phyloP scores from a whole-genome alignment of 2,797 vertebrate species.

The Catostomus latipinnis region DNA sequence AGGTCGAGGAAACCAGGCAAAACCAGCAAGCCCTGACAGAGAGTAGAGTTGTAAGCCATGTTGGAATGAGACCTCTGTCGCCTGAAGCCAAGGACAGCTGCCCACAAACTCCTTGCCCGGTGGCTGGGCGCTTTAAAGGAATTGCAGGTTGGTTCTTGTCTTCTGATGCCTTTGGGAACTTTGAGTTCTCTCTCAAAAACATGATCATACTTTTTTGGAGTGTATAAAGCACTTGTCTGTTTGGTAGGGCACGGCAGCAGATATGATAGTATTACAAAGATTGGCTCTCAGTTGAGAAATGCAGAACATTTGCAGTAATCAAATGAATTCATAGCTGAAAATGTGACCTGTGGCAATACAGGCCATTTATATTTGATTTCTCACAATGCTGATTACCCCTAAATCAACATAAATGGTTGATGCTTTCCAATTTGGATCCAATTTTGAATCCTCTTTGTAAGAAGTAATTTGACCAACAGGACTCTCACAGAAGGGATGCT shows the following conservation, averaged over 20 bases:
- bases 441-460: background rate
- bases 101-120: constrained; percentile 75
- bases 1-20: constrained; percentile 63
- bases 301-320: background rate
- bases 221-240: constrained; percentile 46
- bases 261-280: constrained; percentile 55
- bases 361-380: constrained; percentile 15
- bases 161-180: constrained; percentile 73
- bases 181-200: constrained; percentile 66
- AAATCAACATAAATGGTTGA: background rate
- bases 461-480: background rate
- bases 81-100: constrained; percentile 72
- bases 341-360: background rate
- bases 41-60: constrained; percentile 58
- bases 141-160: constrained; percentile 77
- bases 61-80: constrained; percentile 60
- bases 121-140: constrained; percentile 76
- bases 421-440: no score
- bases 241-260: constrained; percentile 63
- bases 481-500: constrained; percentile 49
- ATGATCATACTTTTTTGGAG: constrained; percentile 9
- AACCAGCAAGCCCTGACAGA: constrained; percentile 82
- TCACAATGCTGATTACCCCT: background rate
- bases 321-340: constrained; percentile 16
- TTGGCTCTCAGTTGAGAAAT: background rate